Conservation (phyloP, 2,888 invertebrate species). For the Alloplasta piceator region DNA sequence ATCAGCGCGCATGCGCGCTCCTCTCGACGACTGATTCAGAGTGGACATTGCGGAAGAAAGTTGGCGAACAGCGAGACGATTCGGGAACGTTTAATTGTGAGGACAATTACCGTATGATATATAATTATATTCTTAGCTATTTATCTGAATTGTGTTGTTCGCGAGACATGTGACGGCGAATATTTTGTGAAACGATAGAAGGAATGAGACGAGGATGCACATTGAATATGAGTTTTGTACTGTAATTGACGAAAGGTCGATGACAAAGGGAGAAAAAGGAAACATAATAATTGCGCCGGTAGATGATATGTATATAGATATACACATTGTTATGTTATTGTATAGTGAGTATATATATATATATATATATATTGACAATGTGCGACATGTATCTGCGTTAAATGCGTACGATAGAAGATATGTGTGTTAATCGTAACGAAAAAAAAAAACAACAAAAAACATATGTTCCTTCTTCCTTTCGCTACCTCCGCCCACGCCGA, state of each 20-base stretch:
- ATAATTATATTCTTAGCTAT: too few species aligned
- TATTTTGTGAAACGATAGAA: constrained; percentile 39
- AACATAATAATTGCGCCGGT: constrained; percentile 67
- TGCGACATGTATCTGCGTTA: constrained; percentile 50
- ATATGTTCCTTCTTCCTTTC: constrained; percentile 60
- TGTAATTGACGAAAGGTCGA: constrained; percentile 58
- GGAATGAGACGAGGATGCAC: constrained; percentile 65
- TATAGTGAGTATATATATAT: constrained; percentile 67
- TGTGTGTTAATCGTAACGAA: constrained; percentile 50
- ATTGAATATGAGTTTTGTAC: constrained; percentile 74
- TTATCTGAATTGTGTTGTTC: constrained; percentile 10
- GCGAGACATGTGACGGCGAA: constrained; percentile 30
- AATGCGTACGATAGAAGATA: constrained; percentile 65
- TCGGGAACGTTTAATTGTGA: background rate
- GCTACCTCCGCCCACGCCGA: constrained; percentile 32
- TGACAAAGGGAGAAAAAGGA: constrained; percentile 56
- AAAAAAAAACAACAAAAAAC: constrained; percentile 59
- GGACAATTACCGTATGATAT: background rate
- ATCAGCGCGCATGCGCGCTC: background rate
- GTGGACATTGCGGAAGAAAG: background rate
- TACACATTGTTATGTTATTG: constrained; percentile 75
- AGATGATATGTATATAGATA: constrained; percentile 59
- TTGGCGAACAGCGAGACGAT: background rate
- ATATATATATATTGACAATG: constrained; percentile 40
- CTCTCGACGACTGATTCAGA: too few species aligned